Conservation (phyloP, 64 coral and sea anemone genomes). For the Montipora cactus region DNA sequence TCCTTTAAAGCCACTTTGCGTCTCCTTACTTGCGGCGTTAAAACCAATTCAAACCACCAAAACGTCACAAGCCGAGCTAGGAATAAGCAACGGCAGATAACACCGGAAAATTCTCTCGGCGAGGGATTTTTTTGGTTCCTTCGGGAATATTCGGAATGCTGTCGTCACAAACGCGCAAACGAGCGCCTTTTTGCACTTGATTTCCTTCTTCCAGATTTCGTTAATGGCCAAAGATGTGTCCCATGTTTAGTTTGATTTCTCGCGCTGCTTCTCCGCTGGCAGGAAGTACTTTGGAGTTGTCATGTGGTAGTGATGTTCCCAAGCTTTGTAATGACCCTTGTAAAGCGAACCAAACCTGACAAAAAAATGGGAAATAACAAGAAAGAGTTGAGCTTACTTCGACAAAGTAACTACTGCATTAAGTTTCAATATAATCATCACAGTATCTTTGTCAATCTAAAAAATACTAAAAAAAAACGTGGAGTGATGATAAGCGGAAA, state of each 20-base stretch:
- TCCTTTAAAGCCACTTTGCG: too few relatives aligned
- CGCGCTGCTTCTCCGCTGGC: conserved; percentile 4
- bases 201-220: too few relatives aligned
- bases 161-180: not conserved
- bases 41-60: not conserved
- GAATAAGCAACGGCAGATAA: not conserved
- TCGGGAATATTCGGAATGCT: not conserved
- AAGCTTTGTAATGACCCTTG: conserved; percentile 76
- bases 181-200: too few relatives aligned
- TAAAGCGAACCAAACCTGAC: conserved; percentile 85
- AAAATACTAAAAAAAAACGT: too few relatives aligned
- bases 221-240: not conserved
- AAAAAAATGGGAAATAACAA: not conserved
- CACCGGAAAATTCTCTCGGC: not conserved
- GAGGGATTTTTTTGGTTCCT: not conserved
- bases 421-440: not conserved
- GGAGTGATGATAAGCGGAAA: too few relatives aligned
- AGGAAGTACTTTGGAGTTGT: conserved; percentile 97
- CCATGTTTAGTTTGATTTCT: not conserved
- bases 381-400: not conserved
- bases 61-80: not conserved
- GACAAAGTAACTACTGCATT: not conserved
- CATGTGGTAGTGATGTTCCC: conserved; percentile 98
- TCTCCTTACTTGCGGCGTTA: too few relatives aligned
- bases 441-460: too few relatives aligned